These are phyloP conservation scores for Sigmodon hispidus DNA, from an alignment of 2,113 vertebrate species.

Conservation along the genomic window DNA sequence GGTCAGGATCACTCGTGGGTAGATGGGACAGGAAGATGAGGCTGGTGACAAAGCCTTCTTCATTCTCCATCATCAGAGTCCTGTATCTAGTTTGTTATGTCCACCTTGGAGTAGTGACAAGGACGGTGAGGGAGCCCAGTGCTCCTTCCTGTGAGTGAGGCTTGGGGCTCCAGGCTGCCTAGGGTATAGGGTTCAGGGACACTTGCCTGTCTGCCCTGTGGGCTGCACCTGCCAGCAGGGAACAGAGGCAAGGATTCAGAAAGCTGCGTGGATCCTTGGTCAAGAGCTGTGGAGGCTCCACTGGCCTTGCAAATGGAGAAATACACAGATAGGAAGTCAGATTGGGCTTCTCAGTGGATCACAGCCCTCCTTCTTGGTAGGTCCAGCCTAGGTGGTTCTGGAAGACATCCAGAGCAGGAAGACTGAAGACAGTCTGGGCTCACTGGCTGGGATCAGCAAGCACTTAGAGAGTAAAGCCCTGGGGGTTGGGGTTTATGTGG, in stretches of 20 bases:
- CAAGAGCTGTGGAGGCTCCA: not conserved
- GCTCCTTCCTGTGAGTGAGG: not conserved
- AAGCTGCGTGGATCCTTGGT: not conserved
- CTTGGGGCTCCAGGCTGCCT: not conserved
- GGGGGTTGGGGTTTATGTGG: too few relatives aligned
- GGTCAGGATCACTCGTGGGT: not conserved
- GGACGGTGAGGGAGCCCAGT: rapidly evolving
- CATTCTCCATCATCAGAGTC: not conserved
- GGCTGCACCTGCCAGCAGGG: not conserved
- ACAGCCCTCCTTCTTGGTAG: not conserved
- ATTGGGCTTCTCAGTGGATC: not conserved
- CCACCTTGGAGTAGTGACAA: not conserved
- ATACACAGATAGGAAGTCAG: too few relatives aligned
- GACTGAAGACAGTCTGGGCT: not conserved
- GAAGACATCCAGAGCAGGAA: not conserved
- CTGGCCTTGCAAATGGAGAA: not conserved
- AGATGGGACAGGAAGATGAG: not conserved
- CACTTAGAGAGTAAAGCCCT: not conserved
- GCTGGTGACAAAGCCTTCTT: not conserved
- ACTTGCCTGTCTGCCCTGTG: not conserved
- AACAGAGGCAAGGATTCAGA: not conserved
- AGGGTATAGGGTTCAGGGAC: rapidly evolving
- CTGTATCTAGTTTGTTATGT: not conserved
- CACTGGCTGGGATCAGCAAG: not conserved
- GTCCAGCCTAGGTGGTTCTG: not conserved